These are phyloP conservation scores for Oostethus manadensis DNA, from an alignment of 2,113 vertebrate genomes.

Conservation along the genomic window DNA sequence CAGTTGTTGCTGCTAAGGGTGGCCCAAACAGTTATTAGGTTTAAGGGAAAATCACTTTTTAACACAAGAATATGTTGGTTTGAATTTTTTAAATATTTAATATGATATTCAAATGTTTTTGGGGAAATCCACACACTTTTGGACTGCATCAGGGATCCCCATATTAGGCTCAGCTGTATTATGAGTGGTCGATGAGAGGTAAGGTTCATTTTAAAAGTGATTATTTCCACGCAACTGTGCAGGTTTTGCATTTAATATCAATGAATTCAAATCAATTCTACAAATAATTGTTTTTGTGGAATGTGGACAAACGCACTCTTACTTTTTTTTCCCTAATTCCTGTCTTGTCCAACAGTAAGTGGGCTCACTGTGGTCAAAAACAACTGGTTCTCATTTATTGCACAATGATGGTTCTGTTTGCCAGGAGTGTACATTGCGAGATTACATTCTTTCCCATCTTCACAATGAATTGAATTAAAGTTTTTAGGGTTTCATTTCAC, in stretches of 20 bases:
- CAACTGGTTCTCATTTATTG: conserved; percentile 56
- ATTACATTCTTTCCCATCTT: conserved; percentile 55
- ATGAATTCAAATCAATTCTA: conserved; percentile 6
- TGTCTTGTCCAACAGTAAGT: conserved; percentile 39
- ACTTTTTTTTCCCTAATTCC: conserved; percentile 15
- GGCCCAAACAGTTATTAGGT: too few species aligned
- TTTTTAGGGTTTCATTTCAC: conserved; percentile 22
- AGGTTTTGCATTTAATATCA: background rate
- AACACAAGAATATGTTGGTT: too few species aligned
- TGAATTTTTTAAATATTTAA: too few species aligned
- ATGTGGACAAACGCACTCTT: background rate
- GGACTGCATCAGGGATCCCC: too few species aligned
- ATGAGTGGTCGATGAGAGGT: too few species aligned
- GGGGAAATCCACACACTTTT: too few species aligned
- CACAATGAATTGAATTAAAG: conserved; percentile 38
- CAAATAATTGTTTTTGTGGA: conserved; percentile 8
- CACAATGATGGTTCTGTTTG: conserved; percentile 50
- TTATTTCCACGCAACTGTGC: too few species aligned
- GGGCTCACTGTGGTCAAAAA: conserved; percentile 29
- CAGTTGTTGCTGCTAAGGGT: too few species aligned
- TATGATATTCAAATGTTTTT: too few species aligned
- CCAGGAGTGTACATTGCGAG: conserved; percentile 34
- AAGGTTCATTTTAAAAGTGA: too few species aligned
- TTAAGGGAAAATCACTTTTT: too few species aligned
- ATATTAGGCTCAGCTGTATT: too few species aligned